phyloP scores from a whole-genome alignment of 1,140 invertebrate species.

The Temnothorax longispinosus region DNA sequence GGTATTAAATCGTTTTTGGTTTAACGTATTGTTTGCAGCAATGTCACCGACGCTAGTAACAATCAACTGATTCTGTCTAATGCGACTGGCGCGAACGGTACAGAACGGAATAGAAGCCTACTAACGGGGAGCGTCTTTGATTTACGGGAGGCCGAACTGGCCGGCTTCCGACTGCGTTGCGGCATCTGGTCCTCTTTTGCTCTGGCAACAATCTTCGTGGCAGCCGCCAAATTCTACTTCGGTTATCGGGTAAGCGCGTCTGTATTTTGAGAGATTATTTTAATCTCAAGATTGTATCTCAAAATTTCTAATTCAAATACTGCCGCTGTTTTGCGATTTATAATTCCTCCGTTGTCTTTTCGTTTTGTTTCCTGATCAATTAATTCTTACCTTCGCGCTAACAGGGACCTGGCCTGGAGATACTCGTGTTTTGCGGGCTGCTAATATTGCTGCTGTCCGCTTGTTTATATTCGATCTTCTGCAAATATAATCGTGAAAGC shows the following conservation, averaged over 20 bases:
- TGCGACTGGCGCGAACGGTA: conserved; percentile 64
- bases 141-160: conserved; percentile 78
- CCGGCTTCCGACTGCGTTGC: conserved; percentile 83
- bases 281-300: conserved; percentile 34
- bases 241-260: conserved; percentile 87
- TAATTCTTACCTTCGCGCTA: conserved; percentile 11
- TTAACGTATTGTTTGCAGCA: conserved; percentile 64
- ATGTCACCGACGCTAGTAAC: conserved; percentile 77
- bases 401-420: conserved; percentile 87
- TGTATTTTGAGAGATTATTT: conserved; percentile 29
- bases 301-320: background rate
- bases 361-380: conserved; percentile 29
- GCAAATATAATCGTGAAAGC: conserved; percentile 72
- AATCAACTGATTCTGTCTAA: conserved; percentile 76
- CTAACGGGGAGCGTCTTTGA: conserved; percentile 77
- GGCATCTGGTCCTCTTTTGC: conserved; percentile 89
- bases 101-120: conserved; percentile 75
- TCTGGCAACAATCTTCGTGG: conserved; percentile 88
- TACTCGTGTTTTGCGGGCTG: conserved; percentile 88
- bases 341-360: background rate
- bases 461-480: conserved; percentile 85
- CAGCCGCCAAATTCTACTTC: conserved; percentile 89
- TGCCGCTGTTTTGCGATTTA: background rate
- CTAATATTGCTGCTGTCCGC: conserved; percentile 88
- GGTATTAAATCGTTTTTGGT: conserved; percentile 18